phyloP scores from a whole-genome alignment of 2,888 invertebrate genomes.

The Hyposoter dolosus region DNA sequence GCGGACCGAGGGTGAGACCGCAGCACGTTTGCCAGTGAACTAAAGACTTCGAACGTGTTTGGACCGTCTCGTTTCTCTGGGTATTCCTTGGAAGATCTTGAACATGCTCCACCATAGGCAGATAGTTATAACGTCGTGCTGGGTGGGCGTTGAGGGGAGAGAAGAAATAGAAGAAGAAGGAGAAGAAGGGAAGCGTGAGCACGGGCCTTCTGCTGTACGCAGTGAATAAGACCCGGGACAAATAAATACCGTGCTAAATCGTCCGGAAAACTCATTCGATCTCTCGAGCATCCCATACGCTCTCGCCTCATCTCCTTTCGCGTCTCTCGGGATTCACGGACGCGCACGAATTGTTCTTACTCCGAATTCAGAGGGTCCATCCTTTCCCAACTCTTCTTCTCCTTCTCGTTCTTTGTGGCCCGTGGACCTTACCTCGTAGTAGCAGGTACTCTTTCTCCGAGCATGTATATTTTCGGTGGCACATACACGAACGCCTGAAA shows the following conservation, averaged over 20 bases:
- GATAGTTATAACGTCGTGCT: slow-evolving; percentile 45
- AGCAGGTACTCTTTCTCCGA: slow-evolving; percentile 18
- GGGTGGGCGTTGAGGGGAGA: not conserved
- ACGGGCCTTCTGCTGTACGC: slow-evolving; percentile 56
- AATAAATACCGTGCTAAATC: slow-evolving; percentile 82
- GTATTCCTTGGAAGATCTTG: slow-evolving; percentile 52
- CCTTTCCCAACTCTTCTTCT: slow-evolving; percentile 27
- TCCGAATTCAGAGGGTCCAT: slow-evolving; percentile 66
- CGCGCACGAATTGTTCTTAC: slow-evolving; percentile 68
- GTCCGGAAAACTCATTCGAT: slow-evolving; percentile 81
- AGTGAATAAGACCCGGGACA: slow-evolving; percentile 71
- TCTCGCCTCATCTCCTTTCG: slow-evolving; percentile 49
- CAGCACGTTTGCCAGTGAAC: slow-evolving; percentile 60
- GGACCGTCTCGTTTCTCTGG: slow-evolving; percentile 52
- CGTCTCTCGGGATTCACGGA: slow-evolving; percentile 48
- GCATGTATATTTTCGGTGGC: slow-evolving; percentile 22
- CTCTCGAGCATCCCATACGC: slow-evolving; percentile 70
- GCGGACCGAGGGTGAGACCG: slow-evolving; percentile 47
- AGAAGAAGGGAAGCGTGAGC: slow-evolving; percentile 30
- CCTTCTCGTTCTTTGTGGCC: slow-evolving; percentile 35
- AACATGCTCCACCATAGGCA: slow-evolving; percentile 47
- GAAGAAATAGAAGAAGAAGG: slow-evolving; percentile 1
- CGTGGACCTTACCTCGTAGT: slow-evolving; percentile 16
- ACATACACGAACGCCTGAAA: not conserved
- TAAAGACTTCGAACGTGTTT: slow-evolving; percentile 65